Conservation (phyloP, 2,888 invertebrate genomes). For the Strigamia crassipes region DNA sequence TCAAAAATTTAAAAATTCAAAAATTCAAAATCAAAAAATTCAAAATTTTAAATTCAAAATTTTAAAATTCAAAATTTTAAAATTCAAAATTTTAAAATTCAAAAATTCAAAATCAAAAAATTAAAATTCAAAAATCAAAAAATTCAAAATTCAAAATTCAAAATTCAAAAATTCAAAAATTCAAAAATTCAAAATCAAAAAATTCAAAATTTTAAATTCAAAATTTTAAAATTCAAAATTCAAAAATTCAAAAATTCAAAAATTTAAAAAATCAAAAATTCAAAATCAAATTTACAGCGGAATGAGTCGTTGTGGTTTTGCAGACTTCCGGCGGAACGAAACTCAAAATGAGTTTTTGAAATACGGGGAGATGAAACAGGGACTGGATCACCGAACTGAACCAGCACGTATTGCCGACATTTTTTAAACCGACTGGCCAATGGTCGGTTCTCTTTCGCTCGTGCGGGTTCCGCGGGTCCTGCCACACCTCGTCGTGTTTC, state of each 20-base stretch:
- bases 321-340: slow-evolving; percentile 54
- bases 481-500: slow-evolving; percentile 59
- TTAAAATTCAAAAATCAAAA: slow-evolving; percentile 44
- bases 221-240: background rate
- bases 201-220: too few relatives aligned
- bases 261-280: too few relatives aligned
- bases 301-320: slow-evolving; percentile 45
- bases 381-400: slow-evolving; percentile 63
- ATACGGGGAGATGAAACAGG: slow-evolving; percentile 60
- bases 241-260: too few relatives aligned
- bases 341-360: slow-evolving; percentile 58
- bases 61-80: too few relatives aligned
- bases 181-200: background rate
- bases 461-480: slow-evolving; percentile 60
- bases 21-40: background rate
- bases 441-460: slow-evolving; percentile 55
- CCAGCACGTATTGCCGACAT: slow-evolving; percentile 63
- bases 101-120: background rate
- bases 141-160: too few relatives aligned
- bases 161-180: slow-evolving; percentile 12
- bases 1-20: too few relatives aligned
- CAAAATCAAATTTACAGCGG: slow-evolving; percentile 47
- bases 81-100: too few relatives aligned
- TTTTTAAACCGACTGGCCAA: slow-evolving; percentile 62
- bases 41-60: background rate